A percentile compares a stretch with the other conserved stretches of the same genome.
phyloP scores from a whole-genome alignment of 1,140 invertebrate genomes.

The Augochlora pura region DNA sequence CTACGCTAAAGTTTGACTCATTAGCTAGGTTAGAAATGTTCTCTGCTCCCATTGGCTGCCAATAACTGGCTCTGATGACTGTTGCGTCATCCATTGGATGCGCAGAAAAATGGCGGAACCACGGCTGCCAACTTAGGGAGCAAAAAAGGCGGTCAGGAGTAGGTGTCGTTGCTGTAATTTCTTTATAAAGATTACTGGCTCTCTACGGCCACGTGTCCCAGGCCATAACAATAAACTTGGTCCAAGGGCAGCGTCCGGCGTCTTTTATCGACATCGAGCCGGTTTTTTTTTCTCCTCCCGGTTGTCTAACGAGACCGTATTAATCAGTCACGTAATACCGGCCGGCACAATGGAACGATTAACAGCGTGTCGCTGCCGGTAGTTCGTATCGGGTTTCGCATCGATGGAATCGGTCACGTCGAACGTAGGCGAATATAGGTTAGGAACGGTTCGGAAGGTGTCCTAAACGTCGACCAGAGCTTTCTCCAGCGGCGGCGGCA shows the following conservation, averaged over 20 bases:
- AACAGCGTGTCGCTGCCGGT: slow-evolving; percentile 16
- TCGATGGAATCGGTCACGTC: neutral
- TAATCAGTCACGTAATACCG: neutral
- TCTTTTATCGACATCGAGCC: neutral
- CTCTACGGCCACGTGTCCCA: neutral
- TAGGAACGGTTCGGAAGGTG: slow-evolving; percentile 30
- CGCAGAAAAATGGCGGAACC: too few species aligned
- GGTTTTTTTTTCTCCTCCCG: neutral
- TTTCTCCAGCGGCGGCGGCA: slow-evolving; percentile 12
- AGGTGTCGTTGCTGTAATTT: too few species aligned
- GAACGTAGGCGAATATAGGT: slow-evolving; percentile 38
- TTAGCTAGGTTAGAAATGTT: too few species aligned
- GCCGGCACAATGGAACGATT: slow-evolving; percentile 39
- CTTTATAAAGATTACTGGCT: too few species aligned
- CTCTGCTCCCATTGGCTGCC: too few species aligned
- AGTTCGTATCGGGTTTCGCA: slow-evolving; percentile 28
- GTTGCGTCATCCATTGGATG: too few species aligned
- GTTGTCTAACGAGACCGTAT: slow-evolving; percentile 26
- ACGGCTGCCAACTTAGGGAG: too few species aligned
- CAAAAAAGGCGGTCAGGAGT: too few species aligned
- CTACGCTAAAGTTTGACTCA: too few species aligned
- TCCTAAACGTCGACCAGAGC: slow-evolving; percentile 23
- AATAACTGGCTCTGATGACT: too few species aligned
- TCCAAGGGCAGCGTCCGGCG: neutral
- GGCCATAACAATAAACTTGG: neutral